Base-by-base conservation (phyloP, 2,888 invertebrate species). In the Brenthis ino region DNA sequence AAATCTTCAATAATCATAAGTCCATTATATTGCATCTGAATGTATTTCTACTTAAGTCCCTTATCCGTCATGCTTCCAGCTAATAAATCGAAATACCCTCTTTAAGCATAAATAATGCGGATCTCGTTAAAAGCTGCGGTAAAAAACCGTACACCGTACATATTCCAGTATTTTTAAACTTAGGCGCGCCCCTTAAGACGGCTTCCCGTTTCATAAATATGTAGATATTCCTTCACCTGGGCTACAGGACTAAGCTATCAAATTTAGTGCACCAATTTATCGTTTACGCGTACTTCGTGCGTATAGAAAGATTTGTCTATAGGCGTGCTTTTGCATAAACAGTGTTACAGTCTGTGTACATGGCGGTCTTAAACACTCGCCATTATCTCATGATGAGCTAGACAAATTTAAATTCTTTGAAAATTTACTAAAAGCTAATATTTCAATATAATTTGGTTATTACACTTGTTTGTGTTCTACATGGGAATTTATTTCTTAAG, bases 171-270 rank as follows among this genome's bases (percentile, higher is more conserved):
- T 88, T 90, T 90, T 91, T 87, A 88, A 85, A 83, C 80, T 83
- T 81, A 85, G 85, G 82, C 82, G 84, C 86, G 86, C 89, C 89
- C 91, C 88, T 87, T 85, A 86, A 88, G 79, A 75, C 77, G 85
- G 85, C 84, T 88, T 87, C 85, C 85, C 85, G 87, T 88, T 87
- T 86, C 89, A 91, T 93, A 93, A 91, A 92, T 92, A 92, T 92
- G 90, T 89, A 92, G 91, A 91, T 91, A 91, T 91, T 85, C 88
- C 84, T 85, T 91, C 91, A 92, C 92, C 91, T 93, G 91, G 86
- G 87, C 82, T 85, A 86, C 73, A 72, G 70, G 61, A 69, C 73
- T 77, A 88, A 86, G 83, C 88, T 82, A 81, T 89, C 83, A 84
- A 91, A 91, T 91, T 91, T 92, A 89, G 85, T 85, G 79, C 77